These are phyloP conservation scores for Platerodrilus igneus DNA, from an alignment of 2,888 invertebrate genomes.

Conservation along the genomic window DNA sequence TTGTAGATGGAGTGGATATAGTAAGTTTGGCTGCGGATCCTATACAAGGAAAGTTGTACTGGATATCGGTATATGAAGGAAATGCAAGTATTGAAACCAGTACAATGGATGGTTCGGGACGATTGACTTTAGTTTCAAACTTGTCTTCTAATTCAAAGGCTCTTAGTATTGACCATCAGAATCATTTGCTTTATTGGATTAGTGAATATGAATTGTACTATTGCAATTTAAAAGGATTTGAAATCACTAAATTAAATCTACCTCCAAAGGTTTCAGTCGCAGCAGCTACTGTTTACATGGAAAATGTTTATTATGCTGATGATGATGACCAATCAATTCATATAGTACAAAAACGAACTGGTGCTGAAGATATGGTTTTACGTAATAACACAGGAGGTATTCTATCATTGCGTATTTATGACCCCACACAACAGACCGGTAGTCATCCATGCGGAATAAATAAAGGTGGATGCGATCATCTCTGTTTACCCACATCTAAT, in stretches of 20 bases:
- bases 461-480: constrained; percentile 63
- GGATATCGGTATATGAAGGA: constrained; percentile 42
- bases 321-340: constrained; percentile 58
- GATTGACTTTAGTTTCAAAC: constrained; percentile 38
- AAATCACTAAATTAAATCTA: constrained; percentile 36
- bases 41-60: constrained; percentile 53
- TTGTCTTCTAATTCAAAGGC: constrained; percentile 39
- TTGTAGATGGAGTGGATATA: constrained; percentile 49
- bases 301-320: constrained; percentile 65
- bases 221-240: constrained; percentile 37
- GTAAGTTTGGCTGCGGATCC: constrained; percentile 70
- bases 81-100: constrained; percentile 53
- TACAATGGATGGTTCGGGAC: constrained; percentile 61
- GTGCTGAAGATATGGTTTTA: constrained; percentile 40
- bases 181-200: constrained; percentile 66
- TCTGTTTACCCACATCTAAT: constrained; percentile 64
- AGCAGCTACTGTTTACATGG: constrained; percentile 64
- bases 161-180: constrained; percentile 37
- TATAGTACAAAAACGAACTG: constrained; percentile 57
- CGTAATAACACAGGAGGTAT: constrained; percentile 53
- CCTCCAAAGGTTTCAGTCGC: constrained; percentile 50
- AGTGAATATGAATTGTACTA: constrained; percentile 56
- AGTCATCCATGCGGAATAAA: constrained; percentile 55
- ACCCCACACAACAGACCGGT: constrained; percentile 59
- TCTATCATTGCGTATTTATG: constrained; percentile 65